Evolutionary conservation across 2,113 vertebrate genomes (phyloP).

Genomic region (Orycteropus afer): DNA sequence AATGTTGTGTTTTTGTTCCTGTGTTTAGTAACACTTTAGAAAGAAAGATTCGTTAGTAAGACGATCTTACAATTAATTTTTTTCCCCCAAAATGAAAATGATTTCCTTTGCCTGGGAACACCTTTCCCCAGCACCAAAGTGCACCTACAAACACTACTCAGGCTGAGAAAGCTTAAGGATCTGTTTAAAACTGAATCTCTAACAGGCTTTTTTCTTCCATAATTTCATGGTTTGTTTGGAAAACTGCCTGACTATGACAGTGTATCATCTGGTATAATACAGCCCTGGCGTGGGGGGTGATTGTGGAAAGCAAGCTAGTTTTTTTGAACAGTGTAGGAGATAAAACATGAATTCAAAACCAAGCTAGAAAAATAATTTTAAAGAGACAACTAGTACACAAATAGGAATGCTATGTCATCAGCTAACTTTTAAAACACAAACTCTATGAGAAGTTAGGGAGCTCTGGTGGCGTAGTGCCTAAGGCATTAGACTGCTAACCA

Average conservation of each 20-base stretch:
- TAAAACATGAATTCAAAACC: conserved; percentile 59
- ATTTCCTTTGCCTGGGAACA: neutral
- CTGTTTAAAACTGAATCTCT: conserved; percentile 54
- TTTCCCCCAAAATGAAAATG: neutral
- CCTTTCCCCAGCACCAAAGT: neutral
- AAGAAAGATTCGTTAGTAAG: neutral
- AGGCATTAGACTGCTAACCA: too few species aligned
- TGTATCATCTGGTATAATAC: conserved; percentile 59
- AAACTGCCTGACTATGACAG: conserved; percentile 70
- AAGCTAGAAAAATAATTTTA: neutral
- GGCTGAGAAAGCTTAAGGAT: conserved; percentile 38
- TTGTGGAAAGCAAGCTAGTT: conserved; percentile 75
- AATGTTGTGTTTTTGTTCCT: neutral
- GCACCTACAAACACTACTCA: neutral
- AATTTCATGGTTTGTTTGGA: conserved; percentile 78
- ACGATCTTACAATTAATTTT: neutral
- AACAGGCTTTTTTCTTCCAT: conserved; percentile 66
- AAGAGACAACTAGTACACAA: neutral
- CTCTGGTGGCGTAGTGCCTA: too few species aligned
- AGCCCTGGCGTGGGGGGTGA: conserved; percentile 32
- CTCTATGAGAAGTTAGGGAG: neutral
- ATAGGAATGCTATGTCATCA: neutral
- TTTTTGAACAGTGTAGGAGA: conserved; percentile 32
- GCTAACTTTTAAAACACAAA: neutral
- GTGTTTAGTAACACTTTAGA: neutral